These are phyloP conservation scores for Austrofundulus limnaeus DNA, from an alignment of 2,113 vertebrate genomes.

Conservation along the genomic window DNA sequence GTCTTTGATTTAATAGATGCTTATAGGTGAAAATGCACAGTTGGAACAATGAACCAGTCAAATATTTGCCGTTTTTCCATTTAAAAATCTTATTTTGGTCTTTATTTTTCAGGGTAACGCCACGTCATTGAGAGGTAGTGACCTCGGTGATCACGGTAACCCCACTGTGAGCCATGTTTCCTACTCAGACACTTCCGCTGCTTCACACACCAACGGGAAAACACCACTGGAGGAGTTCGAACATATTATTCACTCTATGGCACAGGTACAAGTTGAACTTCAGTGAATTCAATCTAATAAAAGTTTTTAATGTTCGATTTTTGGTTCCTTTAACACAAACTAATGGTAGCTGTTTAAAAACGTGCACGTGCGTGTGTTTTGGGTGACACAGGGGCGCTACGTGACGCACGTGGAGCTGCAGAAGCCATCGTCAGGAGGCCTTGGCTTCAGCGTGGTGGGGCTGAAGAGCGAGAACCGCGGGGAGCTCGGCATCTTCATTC, in stretches of 20 bases:
- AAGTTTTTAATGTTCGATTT: too few species aligned
- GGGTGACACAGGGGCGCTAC: conserved; percentile 82
- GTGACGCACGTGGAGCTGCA: conserved; percentile 86
- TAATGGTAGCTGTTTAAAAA: too few species aligned
- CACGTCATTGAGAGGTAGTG: conserved; percentile 40
- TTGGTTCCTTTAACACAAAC: not conserved
- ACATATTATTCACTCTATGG: conserved; percentile 87
- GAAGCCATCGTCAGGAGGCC: conserved; percentile 86
- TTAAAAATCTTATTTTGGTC: not conserved
- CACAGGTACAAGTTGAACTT: conserved; percentile 80
- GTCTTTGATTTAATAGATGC: too few species aligned
- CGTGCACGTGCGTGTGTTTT: conserved; percentile 9
- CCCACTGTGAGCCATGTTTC: conserved; percentile 81
- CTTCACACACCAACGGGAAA: conserved; percentile 78
- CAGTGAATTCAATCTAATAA: not conserved
- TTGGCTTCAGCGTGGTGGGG: conserved; percentile 94
- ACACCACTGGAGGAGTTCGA: conserved; percentile 84
- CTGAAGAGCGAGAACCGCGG: conserved; percentile 91
- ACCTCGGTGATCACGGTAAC: conserved; percentile 77
- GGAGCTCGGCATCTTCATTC: conserved; percentile 94
- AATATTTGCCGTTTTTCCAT: too few species aligned
- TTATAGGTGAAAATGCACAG: too few species aligned
- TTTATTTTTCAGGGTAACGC: conserved; percentile 46
- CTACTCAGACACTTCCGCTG: conserved; percentile 66
- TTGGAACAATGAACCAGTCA: too few species aligned